Evolutionary conservation across 2,888 invertebrate species (phyloP).

Genomic region (Blastobasis lacticolella): DNA sequence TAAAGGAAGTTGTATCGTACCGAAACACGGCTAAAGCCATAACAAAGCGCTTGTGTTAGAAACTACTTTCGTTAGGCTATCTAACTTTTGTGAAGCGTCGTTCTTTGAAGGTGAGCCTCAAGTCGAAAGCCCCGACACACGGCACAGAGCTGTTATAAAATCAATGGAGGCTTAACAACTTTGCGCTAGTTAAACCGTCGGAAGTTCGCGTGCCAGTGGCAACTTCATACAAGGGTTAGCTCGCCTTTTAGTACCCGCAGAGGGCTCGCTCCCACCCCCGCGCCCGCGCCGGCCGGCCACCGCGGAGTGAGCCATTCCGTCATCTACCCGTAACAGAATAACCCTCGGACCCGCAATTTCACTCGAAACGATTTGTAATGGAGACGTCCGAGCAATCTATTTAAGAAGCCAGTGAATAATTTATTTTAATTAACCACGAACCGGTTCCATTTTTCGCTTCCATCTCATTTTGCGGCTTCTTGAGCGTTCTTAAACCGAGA

Average conservation of each 20-base stretch:
- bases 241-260: not conserved
- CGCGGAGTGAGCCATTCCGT: constrained; percentile 2
- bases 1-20: constrained; percentile 27
- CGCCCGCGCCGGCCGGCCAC: too few relatives aligned
- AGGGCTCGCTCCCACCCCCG: too few relatives aligned
- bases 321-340: constrained; percentile 8
- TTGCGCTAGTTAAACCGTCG: constrained; percentile 45
- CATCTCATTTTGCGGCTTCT: constrained; percentile 54
- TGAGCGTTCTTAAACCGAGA: constrained; percentile 55
- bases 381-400: constrained; percentile 45
- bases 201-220: constrained; percentile 40
- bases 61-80: constrained; percentile 45
- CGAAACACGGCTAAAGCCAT: constrained; percentile 25
- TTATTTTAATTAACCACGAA: constrained; percentile 63
- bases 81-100: constrained; percentile 40
- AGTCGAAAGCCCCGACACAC: constrained; percentile 30
- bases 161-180: constrained; percentile 49
- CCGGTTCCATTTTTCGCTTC: constrained; percentile 56
- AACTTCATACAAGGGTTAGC: constrained; percentile 15
- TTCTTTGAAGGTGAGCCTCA: constrained; percentile 32
- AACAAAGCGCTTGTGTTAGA: constrained; percentile 31
- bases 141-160: constrained; percentile 41
- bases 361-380: constrained; percentile 44
- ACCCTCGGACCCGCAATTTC: constrained; percentile 4
- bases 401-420: constrained; percentile 55